These are phyloP conservation scores for Mamestra brassicae DNA, from an alignment of 2,888 invertebrate species.

Conservation along the genomic window DNA sequence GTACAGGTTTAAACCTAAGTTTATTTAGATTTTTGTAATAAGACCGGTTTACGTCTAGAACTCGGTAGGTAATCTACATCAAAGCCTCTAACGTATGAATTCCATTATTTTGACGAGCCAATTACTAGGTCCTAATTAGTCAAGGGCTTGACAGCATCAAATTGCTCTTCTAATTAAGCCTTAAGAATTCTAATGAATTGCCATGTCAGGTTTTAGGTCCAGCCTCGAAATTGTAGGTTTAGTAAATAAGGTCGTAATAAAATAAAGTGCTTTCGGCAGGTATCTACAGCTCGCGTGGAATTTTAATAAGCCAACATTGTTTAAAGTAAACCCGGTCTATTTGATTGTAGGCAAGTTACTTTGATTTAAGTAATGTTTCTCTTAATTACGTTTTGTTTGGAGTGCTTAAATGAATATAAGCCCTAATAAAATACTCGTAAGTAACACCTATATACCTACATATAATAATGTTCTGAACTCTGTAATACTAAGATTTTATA, in stretches of 20 bases:
- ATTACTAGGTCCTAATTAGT: slow-evolving; percentile 31
- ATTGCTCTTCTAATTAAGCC: slow-evolving; percentile 15
- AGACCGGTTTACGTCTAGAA: background rate
- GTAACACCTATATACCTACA: no score
- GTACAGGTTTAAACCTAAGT: no score
- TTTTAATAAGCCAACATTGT: slow-evolving; percentile 52
- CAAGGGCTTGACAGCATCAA: background rate
- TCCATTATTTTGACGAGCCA: slow-evolving; percentile 10
- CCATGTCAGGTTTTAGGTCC: slow-evolving; percentile 17
- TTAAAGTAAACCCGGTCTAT: slow-evolving; percentile 23
- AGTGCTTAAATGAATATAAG: background rate
- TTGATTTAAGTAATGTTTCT: slow-evolving; percentile 32
- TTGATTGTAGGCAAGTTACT: slow-evolving; percentile 10
- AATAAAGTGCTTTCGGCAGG: slow-evolving; percentile 32
- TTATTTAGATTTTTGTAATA: no score
- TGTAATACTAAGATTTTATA: background rate
- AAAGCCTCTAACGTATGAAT: background rate
- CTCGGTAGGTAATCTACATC: slow-evolving; percentile 1
- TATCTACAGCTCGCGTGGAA: slow-evolving; percentile 30
- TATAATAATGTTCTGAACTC: no score
- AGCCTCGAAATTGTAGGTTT: slow-evolving; percentile 18
- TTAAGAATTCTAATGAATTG: slow-evolving; percentile 24
- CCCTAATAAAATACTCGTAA: no score
- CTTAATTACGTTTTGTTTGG: slow-evolving; percentile 13
- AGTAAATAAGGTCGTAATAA: slow-evolving; percentile 31